Evolutionary conservation across 2,797 vertebrate genomes (phyloP).

Genomic region (Rachycentron canadum): DNA sequence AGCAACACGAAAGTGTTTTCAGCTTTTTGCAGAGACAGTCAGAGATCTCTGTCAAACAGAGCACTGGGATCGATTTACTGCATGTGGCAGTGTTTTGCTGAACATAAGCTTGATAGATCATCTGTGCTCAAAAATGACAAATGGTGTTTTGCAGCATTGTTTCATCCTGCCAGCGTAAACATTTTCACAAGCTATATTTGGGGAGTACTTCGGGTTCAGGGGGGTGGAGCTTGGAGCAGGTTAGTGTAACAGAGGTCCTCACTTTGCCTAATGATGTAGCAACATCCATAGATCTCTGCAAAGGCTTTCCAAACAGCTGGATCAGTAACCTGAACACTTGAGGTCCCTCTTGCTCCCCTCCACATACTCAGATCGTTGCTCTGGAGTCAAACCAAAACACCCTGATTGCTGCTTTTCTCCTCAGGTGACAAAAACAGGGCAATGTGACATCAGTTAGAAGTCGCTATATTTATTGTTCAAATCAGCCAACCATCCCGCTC

Average conservation of each 20-base stretch:
- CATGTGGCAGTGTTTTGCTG: constrained; percentile 33
- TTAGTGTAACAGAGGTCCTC: constrained; percentile 52
- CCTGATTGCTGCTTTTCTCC: constrained; percentile 70
- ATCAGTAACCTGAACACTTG: constrained; percentile 58
- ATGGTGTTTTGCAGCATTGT: constrained; percentile 64
- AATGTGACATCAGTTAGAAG: constrained; percentile 73
- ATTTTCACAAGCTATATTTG: constrained; percentile 76
- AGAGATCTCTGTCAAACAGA: constrained; percentile 21
- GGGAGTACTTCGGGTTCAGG: constrained; percentile 48
- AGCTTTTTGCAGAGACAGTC: constrained; percentile 6
- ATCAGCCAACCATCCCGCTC: constrained; percentile 76
- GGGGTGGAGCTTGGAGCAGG: constrained; percentile 51
- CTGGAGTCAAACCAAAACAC: constrained; percentile 72
- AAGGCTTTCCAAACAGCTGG: constrained; percentile 62
- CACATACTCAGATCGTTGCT: constrained; percentile 34
- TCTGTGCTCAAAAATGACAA: constrained; percentile 71
- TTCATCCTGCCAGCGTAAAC: constrained; percentile 77
- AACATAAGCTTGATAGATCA: constrained; percentile 59
- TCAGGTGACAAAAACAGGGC: constrained; percentile 70
- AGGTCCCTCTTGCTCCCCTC: constrained; percentile 37
- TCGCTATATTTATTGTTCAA: constrained; percentile 82
- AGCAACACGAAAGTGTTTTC: constrained; percentile 28
- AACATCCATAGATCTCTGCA: constrained; percentile 56
- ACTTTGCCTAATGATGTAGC: constrained; percentile 65
- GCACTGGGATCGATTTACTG: constrained; percentile 66